These are phyloP conservation scores for Manis pentadactyla DNA, from an alignment of 2,797 vertebrate species.

Conservation along the genomic window DNA sequence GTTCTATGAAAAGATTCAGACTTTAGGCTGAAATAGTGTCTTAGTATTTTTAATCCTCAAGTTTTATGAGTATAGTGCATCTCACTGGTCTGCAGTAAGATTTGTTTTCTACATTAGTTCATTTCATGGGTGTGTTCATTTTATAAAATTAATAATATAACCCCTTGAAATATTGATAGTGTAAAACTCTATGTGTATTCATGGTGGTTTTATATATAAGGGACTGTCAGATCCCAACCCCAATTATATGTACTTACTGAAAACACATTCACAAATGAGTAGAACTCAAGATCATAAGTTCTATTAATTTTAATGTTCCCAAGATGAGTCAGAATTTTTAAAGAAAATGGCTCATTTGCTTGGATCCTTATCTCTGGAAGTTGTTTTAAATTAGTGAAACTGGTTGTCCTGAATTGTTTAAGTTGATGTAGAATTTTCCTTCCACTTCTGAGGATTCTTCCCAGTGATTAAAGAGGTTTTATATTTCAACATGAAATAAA, in stretches of 20 bases:
- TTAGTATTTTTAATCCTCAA: not conserved
- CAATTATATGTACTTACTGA: slow-evolving; percentile 84
- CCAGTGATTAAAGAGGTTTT: slow-evolving; percentile 81
- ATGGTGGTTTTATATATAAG: slow-evolving; percentile 72
- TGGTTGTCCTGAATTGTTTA: slow-evolving; percentile 81
- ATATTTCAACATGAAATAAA: slow-evolving; percentile 85
- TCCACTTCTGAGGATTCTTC: slow-evolving; percentile 80
- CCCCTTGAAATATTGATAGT: slow-evolving; percentile 73
- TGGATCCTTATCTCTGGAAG: slow-evolving; percentile 75
- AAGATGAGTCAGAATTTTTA: slow-evolving; percentile 86
- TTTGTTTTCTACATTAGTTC: slow-evolving; percentile 76
- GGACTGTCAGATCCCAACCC: slow-evolving; percentile 74
- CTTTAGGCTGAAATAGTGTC: not conserved
- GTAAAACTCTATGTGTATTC: slow-evolving; percentile 76
- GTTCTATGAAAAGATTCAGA: not conserved
- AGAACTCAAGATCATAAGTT: slow-evolving; percentile 85
- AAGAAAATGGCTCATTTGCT: slow-evolving; percentile 86
- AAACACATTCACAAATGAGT: slow-evolving; percentile 83
- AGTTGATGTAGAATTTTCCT: slow-evolving; percentile 81
- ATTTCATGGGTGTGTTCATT: slow-evolving; percentile 59
- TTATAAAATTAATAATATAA: slow-evolving; percentile 67
- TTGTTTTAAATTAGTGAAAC: slow-evolving; percentile 84
- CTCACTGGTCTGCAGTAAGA: not conserved
- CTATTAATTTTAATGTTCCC: slow-evolving; percentile 86
- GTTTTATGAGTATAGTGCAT: slow-evolving; percentile 48